Conservation (phyloP, 2,888 invertebrate species). For the Linnaemya vulpina region DNA sequence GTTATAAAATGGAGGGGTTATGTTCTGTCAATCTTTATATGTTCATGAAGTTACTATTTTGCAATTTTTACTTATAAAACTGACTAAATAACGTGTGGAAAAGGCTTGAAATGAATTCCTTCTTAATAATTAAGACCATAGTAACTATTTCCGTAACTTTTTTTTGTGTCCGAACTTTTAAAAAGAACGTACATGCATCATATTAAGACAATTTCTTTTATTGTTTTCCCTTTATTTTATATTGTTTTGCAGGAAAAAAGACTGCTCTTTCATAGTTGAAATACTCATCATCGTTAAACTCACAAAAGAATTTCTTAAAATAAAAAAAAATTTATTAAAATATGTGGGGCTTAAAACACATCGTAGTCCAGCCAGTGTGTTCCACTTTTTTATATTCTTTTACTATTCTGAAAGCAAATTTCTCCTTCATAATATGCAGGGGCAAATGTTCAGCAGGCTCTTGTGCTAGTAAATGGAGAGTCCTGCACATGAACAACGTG, state of each 20-base stretch:
- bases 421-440: background rate
- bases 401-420: background rate
- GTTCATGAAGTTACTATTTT: no score
- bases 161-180: no score
- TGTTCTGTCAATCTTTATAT: no score
- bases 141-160: no score
- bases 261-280: background rate
- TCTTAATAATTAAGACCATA: no score
- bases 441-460: no score
- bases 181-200: no score
- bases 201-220: background rate
- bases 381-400: background rate
- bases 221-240: background rate
- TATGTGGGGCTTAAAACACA: conserved; percentile 1
- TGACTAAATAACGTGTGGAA: no score
- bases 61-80: no score
- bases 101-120: no score
- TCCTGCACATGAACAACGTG: background rate
- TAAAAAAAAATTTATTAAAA: no score
- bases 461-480: background rate
- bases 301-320: background rate
- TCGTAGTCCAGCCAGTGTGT: background rate
- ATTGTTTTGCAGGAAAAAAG: conserved; percentile 5
- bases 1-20: no score
- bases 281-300: conserved; percentile 6